These are phyloP conservation scores for Dromiciops gliroides DNA, from an alignment of 2,113 vertebrate genomes.

Conservation along the genomic window DNA sequence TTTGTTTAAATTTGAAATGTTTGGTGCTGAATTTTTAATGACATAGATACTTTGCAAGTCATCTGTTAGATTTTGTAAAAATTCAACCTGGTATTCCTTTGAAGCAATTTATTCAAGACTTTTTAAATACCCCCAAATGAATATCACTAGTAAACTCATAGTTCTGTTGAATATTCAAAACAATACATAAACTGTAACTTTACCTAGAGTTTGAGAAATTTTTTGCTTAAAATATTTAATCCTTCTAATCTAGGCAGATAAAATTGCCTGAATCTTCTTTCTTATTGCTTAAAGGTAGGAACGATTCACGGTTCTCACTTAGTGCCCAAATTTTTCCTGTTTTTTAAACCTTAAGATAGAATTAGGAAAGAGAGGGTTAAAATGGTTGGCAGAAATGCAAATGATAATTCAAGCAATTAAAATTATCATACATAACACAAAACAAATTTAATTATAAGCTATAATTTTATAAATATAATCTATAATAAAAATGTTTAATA, in stretches of 20 bases:
- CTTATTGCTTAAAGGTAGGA: neutral
- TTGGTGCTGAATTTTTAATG: constrained; percentile 23
- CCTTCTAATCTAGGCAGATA: neutral
- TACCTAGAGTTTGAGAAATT: neutral
- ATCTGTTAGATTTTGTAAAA: neutral
- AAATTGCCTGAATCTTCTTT: neutral
- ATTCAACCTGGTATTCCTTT: neutral
- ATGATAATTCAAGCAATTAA: too few species aligned
- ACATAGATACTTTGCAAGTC: neutral
- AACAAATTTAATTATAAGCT: too few species aligned
- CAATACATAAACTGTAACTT: neutral
- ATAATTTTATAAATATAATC: too few species aligned
- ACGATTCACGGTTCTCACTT: neutral
- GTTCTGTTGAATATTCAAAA: constrained; percentile 6
- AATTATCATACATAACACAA: too few species aligned
- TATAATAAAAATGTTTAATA: too few species aligned
- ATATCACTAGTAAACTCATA: neutral
- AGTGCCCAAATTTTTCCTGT: too few species aligned
- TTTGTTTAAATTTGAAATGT: constrained; percentile 5
- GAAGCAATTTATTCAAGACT: neutral
- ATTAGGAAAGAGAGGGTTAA: too few species aligned
- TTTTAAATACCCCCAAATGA: neutral
- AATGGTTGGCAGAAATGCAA: too few species aligned
- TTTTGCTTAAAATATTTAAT: neutral
- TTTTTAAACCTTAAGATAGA: too few species aligned